Evolutionary conservation across 2,113 vertebrate genomes (phyloP).

Genomic region (Sigmodon hispidus): DNA sequence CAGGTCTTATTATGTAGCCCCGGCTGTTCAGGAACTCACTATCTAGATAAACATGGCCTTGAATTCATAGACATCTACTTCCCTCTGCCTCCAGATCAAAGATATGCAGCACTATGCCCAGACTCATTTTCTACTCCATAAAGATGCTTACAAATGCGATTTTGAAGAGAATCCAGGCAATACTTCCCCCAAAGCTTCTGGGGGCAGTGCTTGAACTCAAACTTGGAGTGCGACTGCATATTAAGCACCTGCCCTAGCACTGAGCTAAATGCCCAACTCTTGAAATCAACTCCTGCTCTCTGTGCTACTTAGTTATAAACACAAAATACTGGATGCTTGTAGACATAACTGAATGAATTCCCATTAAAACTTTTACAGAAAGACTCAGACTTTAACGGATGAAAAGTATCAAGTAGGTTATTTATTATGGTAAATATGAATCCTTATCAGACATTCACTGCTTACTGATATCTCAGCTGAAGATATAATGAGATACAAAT

Average conservation of each 20-base stretch:
- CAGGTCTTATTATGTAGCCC: neutral
- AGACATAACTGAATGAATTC: neutral
- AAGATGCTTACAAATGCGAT: conserved; percentile 25
- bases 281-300: neutral
- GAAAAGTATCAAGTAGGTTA: neutral
- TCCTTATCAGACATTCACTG: conserved; percentile 36
- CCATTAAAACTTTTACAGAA: neutral
- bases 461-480: conserved; percentile 55
- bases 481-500: conserved; percentile 51
- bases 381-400: conserved; percentile 27
- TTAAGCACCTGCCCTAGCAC: neutral
- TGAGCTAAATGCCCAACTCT: neutral
- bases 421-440: neutral
- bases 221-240: neutral
- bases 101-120: neutral
- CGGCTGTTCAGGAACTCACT: neutral
- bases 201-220: neutral
- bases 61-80: neutral
- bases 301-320: neutral
- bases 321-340: neutral
- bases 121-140: neutral
- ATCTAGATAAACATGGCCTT: neutral
- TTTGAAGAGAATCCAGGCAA: conserved; percentile 6
- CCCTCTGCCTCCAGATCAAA: neutral
- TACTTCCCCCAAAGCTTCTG: neutral